Evolutionary conservation across 2,113 vertebrate genomes (phyloP).

Genomic region (Entelurus aequoreus): DNA sequence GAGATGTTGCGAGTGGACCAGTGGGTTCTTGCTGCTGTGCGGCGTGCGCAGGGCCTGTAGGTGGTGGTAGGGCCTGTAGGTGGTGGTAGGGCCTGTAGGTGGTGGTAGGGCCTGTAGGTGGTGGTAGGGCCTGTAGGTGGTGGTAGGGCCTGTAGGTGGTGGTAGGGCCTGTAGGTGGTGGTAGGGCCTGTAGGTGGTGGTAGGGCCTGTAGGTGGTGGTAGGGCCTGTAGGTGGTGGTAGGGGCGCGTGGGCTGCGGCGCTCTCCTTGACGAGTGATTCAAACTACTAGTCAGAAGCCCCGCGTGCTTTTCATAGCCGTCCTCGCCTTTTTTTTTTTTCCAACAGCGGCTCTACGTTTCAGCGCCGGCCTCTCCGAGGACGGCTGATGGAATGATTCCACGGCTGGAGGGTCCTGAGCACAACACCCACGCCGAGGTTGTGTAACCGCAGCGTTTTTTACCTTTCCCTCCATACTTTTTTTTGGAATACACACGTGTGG

Average conservation of each 20-base stretch:
- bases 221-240: too few species aligned
- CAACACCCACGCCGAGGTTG: constrained; percentile 68
- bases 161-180: too few species aligned
- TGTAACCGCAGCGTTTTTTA: constrained; percentile 50
- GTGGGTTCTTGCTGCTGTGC: too few species aligned
- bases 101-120: constrained; percentile 6
- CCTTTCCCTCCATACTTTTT: constrained; percentile 45
- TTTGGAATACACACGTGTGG: constrained; percentile 12
- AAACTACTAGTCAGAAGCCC: constrained; percentile 60
- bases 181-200: too few species aligned
- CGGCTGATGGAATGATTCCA: constrained; percentile 69
- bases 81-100: background rate
- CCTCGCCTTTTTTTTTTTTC: constrained; percentile 40
- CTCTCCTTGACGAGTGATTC: constrained; percentile 63
- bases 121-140: too few species aligned
- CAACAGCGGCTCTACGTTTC: constrained; percentile 44
- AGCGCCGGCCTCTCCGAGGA: constrained; percentile 65
- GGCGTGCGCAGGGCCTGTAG: background rate
- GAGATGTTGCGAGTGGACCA: too few species aligned
- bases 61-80: constrained; percentile 2
- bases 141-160: too few species aligned
- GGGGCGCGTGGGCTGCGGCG: constrained; percentile 56
- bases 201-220: too few species aligned
- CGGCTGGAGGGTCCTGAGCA: too few species aligned
- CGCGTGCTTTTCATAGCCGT: constrained; percentile 63